Base-by-base conservation (phyloP, 2,888 invertebrate genomes). In the Pachymerium ferrugineum region DNA sequence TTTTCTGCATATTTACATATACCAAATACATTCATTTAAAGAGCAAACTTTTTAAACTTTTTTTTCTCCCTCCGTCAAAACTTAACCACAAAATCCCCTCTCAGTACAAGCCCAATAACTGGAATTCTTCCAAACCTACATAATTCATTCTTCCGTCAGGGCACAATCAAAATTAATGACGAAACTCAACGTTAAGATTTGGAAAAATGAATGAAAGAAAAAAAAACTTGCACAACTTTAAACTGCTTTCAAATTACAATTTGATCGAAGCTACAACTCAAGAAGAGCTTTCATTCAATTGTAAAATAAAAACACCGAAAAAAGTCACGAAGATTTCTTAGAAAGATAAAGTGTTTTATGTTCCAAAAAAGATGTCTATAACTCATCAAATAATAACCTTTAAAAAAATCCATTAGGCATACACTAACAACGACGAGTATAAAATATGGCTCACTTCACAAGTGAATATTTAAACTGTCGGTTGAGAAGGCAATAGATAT, bases 401-500 rank as follows among this genome's bases (percentile, higher is more conserved):
- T 22, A 54, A 12, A 4, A 54, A 54, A 54, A 25, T 54, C 54
- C 54, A 54, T 54, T 54, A 54, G 25, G 22, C 54, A n/a, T n/a
- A n/a, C 54, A 25, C 25, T 54, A n/a, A 54, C 54, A 54, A 54
- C 25, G 25, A 25, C 25, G 25, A 54, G 22, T 54, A 22, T 54
- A 54, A 54, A 25, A 54, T 54, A 54, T 54, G 54, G 54, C 54
- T 3, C 54, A 54, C 54, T 54, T 54, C 25, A 54, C 54, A 54
- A 54, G 54, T 54, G 54, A 54, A 54, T 54, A 54, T 54, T 54
- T 22, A 54, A 54, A 54, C 54, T 54, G 54, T 54, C 54, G 28
- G 54, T 54, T 28, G 54, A 54, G 25, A 54, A 1, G 12, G 54
- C 54, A 25, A 54, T 54, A 54, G 54, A 54, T 25, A 54, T 54